Evolutionary conservation across 2,797 vertebrate genomes (phyloP), one percentile per base, ranked within the genome.

Genomic region (Crocidura indochinensis): DNA sequence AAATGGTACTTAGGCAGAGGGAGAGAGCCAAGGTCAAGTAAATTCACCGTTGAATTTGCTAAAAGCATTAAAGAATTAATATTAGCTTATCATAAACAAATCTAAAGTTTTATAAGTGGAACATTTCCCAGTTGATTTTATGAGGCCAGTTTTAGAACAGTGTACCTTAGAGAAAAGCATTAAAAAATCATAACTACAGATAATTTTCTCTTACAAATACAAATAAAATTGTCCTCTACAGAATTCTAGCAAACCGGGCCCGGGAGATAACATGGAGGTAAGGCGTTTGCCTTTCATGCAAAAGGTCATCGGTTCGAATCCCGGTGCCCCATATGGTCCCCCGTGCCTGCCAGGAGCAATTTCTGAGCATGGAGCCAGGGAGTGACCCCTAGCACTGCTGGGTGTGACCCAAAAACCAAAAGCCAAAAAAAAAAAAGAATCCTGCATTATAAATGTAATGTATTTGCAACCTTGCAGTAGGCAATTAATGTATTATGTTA

Each of bases 181-280:
- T 38, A 38, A 38, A 38, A 38, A 38, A 38, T 2, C 2, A 38
- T 38, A 38, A 38, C 38, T 38, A 38, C 38, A 38, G 38, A 38
- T 38, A 38, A 38, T 2, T 38, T 38, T 38, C 38, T 38, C 38
- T 38, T 38, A 38, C 8, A 89, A 46, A 47, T 71, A 22, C 51
- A 14, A n/a, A 24, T 17, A 76, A 15, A 90, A n/a, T 88, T 83
- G 24, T 93, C 31, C 14, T 75, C 60, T 88, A 56, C 80, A 44
- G 69, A 90, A 69, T 69, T 74, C 10, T 84, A 47, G n/a, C 29
- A 88, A 71, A 72, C 38, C 53, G 84, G n/a, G n/a, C n/a, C n/a
- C n/a, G n/a, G n/a, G n/a, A n/a, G n/a, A n/a, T n/a, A n/a, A n/a
- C n/a, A n/a, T n/a, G n/a, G n/a, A n/a, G n/a, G n/a, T n/a, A n/a